Evolutionary conservation across 2,113 vertebrate genomes (phyloP).

Genomic region (Murina feae): DNA sequence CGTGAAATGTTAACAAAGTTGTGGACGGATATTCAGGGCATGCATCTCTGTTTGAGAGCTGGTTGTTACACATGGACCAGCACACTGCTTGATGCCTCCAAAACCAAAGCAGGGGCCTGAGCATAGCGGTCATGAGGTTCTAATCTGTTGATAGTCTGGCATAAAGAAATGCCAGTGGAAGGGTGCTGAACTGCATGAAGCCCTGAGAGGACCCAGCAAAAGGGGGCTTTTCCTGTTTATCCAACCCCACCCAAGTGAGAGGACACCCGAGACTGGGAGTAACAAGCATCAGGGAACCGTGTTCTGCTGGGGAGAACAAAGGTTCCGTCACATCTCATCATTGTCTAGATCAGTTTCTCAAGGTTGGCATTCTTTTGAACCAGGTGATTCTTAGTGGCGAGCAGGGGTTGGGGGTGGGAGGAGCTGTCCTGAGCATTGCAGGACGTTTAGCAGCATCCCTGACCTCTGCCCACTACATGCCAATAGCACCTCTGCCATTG

Average conservation of each 20-base stretch:
- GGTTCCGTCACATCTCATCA: neutral
- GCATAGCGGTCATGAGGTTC: neutral
- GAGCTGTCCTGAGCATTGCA: neutral
- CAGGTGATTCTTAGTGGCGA: neutral
- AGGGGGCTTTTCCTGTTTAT: neutral
- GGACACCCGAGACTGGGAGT: neutral
- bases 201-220: neutral
- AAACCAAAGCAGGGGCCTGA: neutral
- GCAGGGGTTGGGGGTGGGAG: no score
- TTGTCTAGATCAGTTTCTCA: neutral
- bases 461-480: neutral
- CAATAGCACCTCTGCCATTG: neutral
- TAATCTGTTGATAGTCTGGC: neutral
- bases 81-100: neutral
- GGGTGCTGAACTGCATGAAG: neutral
- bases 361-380: neutral
- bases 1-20: neutral
- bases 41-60: neutral
- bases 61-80: neutral
- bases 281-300: neutral
- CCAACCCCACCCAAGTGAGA: neutral
- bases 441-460: neutral
- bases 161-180: neutral
- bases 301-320: neutral
- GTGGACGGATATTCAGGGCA: rapidly evolving